Evolutionary conservation across 2,113 vertebrate species (phyloP), one percentile per base, ranked within the genome.

Genomic region (Macaca fascicularis): DNA sequence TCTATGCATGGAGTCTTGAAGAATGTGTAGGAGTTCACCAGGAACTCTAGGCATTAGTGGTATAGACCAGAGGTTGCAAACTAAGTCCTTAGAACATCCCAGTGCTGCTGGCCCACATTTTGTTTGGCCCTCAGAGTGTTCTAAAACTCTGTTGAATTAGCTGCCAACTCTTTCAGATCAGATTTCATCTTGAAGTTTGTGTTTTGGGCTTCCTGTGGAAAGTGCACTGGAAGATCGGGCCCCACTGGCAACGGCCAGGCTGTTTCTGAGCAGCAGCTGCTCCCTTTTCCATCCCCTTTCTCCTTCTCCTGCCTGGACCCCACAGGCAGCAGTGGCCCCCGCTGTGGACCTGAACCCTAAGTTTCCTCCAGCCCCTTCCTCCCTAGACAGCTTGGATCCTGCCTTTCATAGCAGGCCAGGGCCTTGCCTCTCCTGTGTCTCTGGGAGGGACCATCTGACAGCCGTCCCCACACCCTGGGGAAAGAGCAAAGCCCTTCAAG

Each of bases 211-310:
- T 87, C 50, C 4, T 72, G 72, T 40, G 48, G 38, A 19, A 64
- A 52, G 74, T 72, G 25, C 9, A 43, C 3, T 2, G 38, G 32
- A 55, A n/a, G 61, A 45, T 1, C 14, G 38, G 74, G 40, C 59
- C 43, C 52, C 55, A 3, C 25, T 45, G 74, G 40, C 72, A 74
- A 74, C 0, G 3, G 3, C 11, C 0, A 10, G 81, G 64, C 38
- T 22, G 45, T 9, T 6, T 16, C 32, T 10, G 0, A 8, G 4
- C 3, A 23, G 64, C 64, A 30, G 32, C 19, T 8, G 0, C 17
- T 43, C 3, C 38, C 20, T n/a, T n/a, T 32, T 10, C 2, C 3
- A 0, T 0, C 10, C 45, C 22, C 19, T 2, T 43, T 16, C 8
- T 20, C 45, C 64, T 35, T 30, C n/a, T 64, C 6, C 16, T 38